Evolutionary conservation across 2,113 vertebrate species (phyloP), one percentile per base, ranked within the genome.

Genomic region (Gulo gulo): DNA sequence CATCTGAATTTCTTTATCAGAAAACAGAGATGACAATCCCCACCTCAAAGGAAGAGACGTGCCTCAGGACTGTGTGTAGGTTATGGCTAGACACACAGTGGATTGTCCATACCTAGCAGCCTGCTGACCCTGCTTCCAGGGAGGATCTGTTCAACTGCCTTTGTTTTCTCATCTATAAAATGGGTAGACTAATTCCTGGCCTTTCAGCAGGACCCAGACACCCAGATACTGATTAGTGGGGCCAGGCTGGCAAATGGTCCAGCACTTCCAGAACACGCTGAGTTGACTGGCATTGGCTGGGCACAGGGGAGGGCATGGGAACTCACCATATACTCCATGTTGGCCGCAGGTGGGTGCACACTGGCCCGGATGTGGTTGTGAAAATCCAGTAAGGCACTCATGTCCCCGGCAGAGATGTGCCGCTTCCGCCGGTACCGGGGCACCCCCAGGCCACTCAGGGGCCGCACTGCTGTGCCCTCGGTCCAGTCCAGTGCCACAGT

Each of bases 241-340:
- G 23, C 16, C 80, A 59, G 73, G 29, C n/a, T 67, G 18, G 11
- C 6, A 14, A 85, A 16, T 24, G 63, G 39, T 31, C 57, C 23
- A 80, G 55, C 39, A 67, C 85, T 88, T 82, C 50, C 36, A 42
- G 26, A 31, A 24, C 20, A 36, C 24, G 8, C 4, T n/a, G 69
- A 81, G 21, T 39, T 1, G 1, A 73, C 29, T 67, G 71, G 31
- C 9, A 0, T 79, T 63, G 24, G 23, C 79, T 45, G 39, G 61
- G 31, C 6, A 1, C 55, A 21, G 23, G 67, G 89, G 23, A 21
- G 7, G 76, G 84, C 26, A 14, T 0, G 7, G 59, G n/a, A 31
- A 98, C 99, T 99, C 98, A 99, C 99, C 99, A 99, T 99, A 29
- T 99, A 99, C 92, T 99, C 99, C 99, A 99, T 99, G 83, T 99